These are phyloP conservation scores for Parazoanthus swiftii DNA, from an alignment of 92 coral and sea anemone genomes.

Conservation along the genomic window DNA sequence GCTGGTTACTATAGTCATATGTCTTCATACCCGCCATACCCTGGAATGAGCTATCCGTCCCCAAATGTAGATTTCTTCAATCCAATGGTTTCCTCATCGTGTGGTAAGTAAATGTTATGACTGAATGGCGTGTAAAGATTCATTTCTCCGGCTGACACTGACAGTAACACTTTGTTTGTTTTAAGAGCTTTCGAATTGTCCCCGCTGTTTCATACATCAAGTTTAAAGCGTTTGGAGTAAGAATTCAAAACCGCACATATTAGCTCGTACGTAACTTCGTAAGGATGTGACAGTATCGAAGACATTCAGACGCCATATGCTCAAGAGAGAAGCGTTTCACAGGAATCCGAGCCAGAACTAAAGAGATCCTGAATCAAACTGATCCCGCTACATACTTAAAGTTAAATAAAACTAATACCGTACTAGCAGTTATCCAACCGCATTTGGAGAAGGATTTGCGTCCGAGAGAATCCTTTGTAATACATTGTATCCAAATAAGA, in stretches of 20 bases:
- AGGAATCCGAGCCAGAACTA: not conserved
- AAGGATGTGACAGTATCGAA: not conserved
- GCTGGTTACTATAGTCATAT: slow-evolving; percentile 93
- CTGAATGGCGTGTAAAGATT: not conserved
- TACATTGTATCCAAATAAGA: not conserved
- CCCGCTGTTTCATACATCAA: not conserved
- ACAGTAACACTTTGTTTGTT: slow-evolving; percentile 8
- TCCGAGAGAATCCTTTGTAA: not conserved
- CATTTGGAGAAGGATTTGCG: slow-evolving; percentile 31
- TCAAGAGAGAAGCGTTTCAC: slow-evolving; percentile 12
- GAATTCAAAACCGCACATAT: not conserved
- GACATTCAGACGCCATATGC: slow-evolving; percentile 41
- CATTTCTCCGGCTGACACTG: not conserved
- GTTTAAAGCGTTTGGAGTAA: not conserved
- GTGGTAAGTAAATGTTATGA: slow-evolving; percentile 65
- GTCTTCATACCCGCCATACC: slow-evolving; percentile 70
- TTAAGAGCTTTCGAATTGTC: not conserved
- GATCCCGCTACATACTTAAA: not conserved
- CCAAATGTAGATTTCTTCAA: slow-evolving; percentile 90
- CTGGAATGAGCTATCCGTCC: slow-evolving; percentile 71
- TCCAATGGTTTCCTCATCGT: slow-evolving; percentile 79
- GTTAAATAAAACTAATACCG: not conserved
- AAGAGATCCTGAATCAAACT: not conserved
- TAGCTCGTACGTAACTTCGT: not conserved
- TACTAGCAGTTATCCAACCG: not conserved